These are phyloP conservation scores for Dissostichus mawsoni DNA, from an alignment of 2,113 vertebrate genomes.

Conservation along the genomic window DNA sequence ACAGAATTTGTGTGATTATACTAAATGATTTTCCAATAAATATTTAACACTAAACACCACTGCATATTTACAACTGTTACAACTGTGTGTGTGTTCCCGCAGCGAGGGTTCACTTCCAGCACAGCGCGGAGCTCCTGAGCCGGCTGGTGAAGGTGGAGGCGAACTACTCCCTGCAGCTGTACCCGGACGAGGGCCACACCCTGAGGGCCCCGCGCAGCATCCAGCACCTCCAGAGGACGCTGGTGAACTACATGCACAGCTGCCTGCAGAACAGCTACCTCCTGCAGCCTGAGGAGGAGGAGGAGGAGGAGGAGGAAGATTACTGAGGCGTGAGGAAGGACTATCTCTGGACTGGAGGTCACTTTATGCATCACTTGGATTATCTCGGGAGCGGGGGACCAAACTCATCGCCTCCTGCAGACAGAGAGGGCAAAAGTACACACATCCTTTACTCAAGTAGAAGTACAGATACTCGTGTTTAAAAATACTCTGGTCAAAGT, in stretches of 20 bases:
- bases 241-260: slow-evolving; percentile 82
- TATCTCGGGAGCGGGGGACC: slow-evolving; percentile 73
- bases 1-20: too few species aligned
- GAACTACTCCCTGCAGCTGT: slow-evolving; percentile 87
- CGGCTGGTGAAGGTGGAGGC: slow-evolving; percentile 84
- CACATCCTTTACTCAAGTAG: too few species aligned
- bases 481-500: too few species aligned
- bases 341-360: slow-evolving; percentile 47
- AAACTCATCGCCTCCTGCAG: slow-evolving; percentile 58
- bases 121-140: slow-evolving; percentile 87
- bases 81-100: slow-evolving; percentile 14
- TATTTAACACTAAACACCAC: too few species aligned
- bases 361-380: slow-evolving; percentile 68
- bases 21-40: too few species aligned
- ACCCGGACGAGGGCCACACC: slow-evolving; percentile 86
- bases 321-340: slow-evolving; percentile 71
- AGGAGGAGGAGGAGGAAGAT: slow-evolving; percentile 79
- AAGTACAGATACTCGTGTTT: too few species aligned
- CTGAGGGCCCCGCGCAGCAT: slow-evolving; percentile 79
- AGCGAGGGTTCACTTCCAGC: slow-evolving; percentile 88
- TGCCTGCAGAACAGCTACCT: slow-evolving; percentile 81
- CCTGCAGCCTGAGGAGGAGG: slow-evolving; percentile 58
- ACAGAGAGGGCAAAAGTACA: too few species aligned
- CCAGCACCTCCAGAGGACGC: slow-evolving; percentile 81
- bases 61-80: too few species aligned